phyloP scores from a whole-genome alignment of 2,797 vertebrate species.

The Liasis olivaceus region DNA sequence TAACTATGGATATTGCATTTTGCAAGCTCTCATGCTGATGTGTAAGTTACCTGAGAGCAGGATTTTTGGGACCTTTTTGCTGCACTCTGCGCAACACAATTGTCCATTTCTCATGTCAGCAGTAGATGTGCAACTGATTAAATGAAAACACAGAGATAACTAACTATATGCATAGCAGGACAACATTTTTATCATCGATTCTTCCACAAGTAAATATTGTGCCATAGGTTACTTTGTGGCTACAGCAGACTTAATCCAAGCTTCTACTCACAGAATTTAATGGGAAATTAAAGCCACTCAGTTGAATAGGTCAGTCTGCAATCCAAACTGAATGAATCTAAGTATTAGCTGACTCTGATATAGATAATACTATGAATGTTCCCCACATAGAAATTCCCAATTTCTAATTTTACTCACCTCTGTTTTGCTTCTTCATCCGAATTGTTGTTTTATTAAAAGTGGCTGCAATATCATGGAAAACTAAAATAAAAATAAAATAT shows the following conservation, averaged over 20 bases:
- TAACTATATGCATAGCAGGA: not conserved
- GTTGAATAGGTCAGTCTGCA: not conserved
- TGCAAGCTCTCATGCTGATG: too few species aligned
- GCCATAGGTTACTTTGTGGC: not conserved
- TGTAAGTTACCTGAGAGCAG: too few species aligned
- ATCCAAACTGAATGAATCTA: not conserved
- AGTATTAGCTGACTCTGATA: not conserved
- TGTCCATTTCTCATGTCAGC: not conserved
- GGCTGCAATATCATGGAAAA: slow-evolving; percentile 85
- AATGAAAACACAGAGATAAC: not conserved
- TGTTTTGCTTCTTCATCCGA: slow-evolving; percentile 86
- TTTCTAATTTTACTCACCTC: slow-evolving; percentile 71
- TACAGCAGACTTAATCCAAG: not conserved
- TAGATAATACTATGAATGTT: not conserved
- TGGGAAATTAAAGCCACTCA: not conserved
- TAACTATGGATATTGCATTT: too few species aligned
- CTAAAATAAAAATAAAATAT: slow-evolving; percentile 63
- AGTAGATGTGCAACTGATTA: not conserved
- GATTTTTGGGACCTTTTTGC: too few species aligned
- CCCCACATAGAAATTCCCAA: not conserved
- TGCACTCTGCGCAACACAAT: too few species aligned
- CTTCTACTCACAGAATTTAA: not conserved
- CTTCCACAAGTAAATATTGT: not conserved
- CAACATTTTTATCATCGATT: not conserved
- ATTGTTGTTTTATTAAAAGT: slow-evolving; percentile 84